phyloP scores from a whole-genome alignment of 1,140 invertebrate genomes.

The Tenebrio molitor region DNA sequence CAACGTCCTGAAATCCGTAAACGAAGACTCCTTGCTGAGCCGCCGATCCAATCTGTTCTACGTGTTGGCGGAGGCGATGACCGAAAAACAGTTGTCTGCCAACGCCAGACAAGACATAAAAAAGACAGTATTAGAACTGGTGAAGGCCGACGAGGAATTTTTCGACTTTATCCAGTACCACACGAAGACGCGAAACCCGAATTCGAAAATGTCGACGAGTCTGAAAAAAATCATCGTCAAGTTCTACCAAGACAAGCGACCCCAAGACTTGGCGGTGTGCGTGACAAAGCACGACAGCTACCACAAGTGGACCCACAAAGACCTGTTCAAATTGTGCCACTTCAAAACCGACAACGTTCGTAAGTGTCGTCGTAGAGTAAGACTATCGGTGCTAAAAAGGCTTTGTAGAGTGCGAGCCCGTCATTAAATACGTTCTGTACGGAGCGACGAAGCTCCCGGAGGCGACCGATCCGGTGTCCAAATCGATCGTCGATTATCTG shows the following conservation, averaged over 20 bases:
- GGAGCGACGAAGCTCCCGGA: constrained; percentile 44
- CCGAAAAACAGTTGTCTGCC: not conserved
- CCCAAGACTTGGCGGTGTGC: constrained; percentile 70
- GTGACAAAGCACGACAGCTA: constrained; percentile 71
- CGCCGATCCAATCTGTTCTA: constrained; percentile 47
- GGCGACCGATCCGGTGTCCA: constrained; percentile 40
- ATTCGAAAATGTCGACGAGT: constrained; percentile 70
- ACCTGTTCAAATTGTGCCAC: constrained; percentile 77
- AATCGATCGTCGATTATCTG: constrained; percentile 51
- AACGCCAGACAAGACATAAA: constrained; percentile 65
- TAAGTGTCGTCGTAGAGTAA: constrained; percentile 56
- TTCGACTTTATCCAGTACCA: constrained; percentile 72
- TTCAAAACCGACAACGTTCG: constrained; percentile 66
- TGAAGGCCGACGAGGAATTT: constrained; percentile 69
- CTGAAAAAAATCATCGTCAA: constrained; percentile 69
- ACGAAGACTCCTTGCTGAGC: no score
- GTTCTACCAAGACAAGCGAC: constrained; percentile 72
- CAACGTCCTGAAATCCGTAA: no score
- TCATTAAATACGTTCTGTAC: constrained; percentile 56
- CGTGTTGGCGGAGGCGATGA: constrained; percentile 45
- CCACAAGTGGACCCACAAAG: constrained; percentile 77
- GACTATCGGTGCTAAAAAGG: not conserved
- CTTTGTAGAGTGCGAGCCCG: constrained; percentile 51
- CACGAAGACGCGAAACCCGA: constrained; percentile 50
- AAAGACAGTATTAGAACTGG: constrained; percentile 66